A percentile compares a stretch with the other conserved stretches of the same genome.
phyloP scores from a whole-genome alignment of 2,113 vertebrate genomes.

The Ornithorhynchus anatinus region DNA sequence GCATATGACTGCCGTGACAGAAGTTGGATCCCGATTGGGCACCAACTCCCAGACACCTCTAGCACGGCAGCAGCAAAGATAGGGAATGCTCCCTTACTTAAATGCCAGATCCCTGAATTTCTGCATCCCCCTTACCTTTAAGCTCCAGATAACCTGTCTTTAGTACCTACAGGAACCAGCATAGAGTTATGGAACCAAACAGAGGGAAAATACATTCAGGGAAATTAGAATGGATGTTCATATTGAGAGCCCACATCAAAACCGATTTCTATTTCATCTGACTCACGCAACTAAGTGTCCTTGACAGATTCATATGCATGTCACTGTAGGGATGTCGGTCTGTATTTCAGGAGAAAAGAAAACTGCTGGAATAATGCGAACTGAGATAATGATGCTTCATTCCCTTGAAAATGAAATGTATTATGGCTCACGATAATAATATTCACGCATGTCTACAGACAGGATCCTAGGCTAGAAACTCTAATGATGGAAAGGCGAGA shows the following conservation, averaged over 20 bases:
- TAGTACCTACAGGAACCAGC: too few relatives aligned
- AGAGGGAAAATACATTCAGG: neutral
- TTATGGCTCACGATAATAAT: neutral
- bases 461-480: neutral
- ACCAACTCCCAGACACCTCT: too few relatives aligned
- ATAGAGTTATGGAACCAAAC: neutral
- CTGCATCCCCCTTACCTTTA: too few relatives aligned
- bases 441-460: neutral
- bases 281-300: neutral
- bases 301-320: neutral
- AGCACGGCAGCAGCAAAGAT: too few relatives aligned
- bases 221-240: neutral
- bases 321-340: neutral
- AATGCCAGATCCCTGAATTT: too few relatives aligned
- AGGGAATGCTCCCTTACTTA: too few relatives aligned
- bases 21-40: too few relatives aligned
- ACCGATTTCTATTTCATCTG: neutral
- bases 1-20: too few relatives aligned
- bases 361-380: neutral
- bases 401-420: neutral
- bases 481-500: neutral
- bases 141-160: too few relatives aligned
- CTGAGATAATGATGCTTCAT: neutral
- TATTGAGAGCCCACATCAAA: neutral
- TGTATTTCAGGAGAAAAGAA: neutral